Conservation (phyloP, 1,140 invertebrate species). For the Lucilia cuprina region DNA sequence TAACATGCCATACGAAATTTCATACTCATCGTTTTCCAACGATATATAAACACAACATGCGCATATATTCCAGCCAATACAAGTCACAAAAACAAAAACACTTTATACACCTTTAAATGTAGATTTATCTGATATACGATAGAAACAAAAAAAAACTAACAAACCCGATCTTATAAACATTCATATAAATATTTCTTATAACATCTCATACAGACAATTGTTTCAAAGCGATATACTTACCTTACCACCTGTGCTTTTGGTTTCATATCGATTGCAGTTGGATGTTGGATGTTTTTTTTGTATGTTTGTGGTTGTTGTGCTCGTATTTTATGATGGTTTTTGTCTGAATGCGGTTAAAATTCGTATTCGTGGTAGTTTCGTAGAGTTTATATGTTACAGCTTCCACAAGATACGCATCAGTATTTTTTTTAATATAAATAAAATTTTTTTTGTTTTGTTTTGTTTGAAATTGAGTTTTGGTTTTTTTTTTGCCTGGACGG, state of each 20-base stretch:
- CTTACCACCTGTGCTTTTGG: background rate
- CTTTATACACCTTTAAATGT: too few relatives aligned
- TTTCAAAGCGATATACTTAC: background rate
- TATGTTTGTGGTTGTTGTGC: background rate
- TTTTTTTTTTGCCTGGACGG: background rate
- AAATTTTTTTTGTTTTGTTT: background rate
- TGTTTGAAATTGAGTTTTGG: constrained; percentile 2
- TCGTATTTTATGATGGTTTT: background rate
- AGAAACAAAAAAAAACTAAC: too few relatives aligned
- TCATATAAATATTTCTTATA: too few relatives aligned
- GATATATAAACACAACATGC: too few relatives aligned
- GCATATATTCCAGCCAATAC: too few relatives aligned
- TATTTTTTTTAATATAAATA: background rate
- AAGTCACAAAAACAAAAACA: too few relatives aligned
- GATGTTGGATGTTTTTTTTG: background rate
- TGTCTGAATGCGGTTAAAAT: background rate
- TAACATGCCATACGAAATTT: too few relatives aligned
- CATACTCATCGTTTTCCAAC: too few relatives aligned
- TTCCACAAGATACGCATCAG: background rate
- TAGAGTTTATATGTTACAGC: background rate
- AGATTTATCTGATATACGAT: too few relatives aligned
- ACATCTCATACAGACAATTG: background rate
- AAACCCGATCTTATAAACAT: too few relatives aligned
- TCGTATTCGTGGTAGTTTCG: background rate
- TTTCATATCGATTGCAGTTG: background rate